Percentiles rank a stretch among this genome's conserved stretches.
Conservation (phyloP, 2,888 invertebrate species). For the Drosophila glabriapex region DNA sequence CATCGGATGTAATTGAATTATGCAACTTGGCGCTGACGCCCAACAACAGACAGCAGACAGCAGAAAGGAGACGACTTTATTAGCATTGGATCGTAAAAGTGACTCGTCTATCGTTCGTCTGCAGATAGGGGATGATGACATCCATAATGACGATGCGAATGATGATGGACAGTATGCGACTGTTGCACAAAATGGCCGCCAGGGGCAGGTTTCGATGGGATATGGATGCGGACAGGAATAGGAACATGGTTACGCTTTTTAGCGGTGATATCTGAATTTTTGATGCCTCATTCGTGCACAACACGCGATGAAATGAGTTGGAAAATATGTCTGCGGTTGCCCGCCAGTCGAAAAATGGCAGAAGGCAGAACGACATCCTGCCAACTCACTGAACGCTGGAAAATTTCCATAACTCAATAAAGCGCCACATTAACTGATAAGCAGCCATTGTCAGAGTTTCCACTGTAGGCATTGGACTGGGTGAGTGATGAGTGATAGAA, state of each 20-base stretch:
- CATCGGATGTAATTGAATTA: constrained; percentile 85
- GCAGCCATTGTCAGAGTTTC: constrained; percentile 11
- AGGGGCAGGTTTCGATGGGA: constrained; percentile 2
- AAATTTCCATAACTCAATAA: constrained; percentile 67
- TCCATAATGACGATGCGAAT: constrained; percentile 31
- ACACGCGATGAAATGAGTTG: constrained; percentile 78
- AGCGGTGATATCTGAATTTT: constrained; percentile 75
- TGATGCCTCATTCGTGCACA: constrained; percentile 51
- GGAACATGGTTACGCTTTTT: constrained; percentile 70
- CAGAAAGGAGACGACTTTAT: constrained; percentile 75
- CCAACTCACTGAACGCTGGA: constrained; percentile 26
- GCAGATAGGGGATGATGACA: constrained; percentile 46
- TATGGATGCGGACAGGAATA: constrained; percentile 16
- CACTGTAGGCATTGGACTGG: constrained; percentile 28
- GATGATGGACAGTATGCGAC: constrained; percentile 42
- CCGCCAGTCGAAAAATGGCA: constrained; percentile 14
- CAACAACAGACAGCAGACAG: constrained; percentile 51
- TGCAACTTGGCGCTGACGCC: constrained; percentile 82
- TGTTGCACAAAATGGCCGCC: constrained; percentile 50
- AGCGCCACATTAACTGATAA: constrained; percentile 61
- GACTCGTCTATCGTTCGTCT: constrained; percentile 16
- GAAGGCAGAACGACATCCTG: constrained; percentile 14
- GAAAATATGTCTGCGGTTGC: constrained; percentile 80
- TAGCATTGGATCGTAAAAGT: constrained; percentile 83
- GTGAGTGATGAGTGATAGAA: constrained; percentile 50